Base-by-base conservation (phyloP, 2,797 vertebrate species). In the Chloroceryle inda region DNA sequence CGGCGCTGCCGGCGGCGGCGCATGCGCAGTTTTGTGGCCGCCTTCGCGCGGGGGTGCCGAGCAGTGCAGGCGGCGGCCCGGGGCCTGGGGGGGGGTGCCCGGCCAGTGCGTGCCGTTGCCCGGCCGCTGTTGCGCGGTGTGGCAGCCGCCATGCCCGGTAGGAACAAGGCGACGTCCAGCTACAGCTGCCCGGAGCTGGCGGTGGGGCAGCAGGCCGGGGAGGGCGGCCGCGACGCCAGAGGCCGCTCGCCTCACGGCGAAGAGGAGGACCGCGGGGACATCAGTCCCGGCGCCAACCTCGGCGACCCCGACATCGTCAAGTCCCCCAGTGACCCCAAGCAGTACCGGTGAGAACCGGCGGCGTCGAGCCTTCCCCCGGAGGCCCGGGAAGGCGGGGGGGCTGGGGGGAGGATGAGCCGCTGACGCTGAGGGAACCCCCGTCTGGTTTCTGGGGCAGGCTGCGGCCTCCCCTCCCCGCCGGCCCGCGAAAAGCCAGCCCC, bases 271-370 rank as follows among this genome's bases (percentile, higher is more conserved):
- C 87, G 82, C 42, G 66, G 76, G 9, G 92, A 89, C 1, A 4
- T 23, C 33, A 24, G 68, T 18, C n/a, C 52, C 10, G 52, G 35
- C 8, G 21, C 80, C 63, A 98, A 98, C 33, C 80, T 96, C 35
- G 99, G 98, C 69, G 99, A 99, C 83, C 86, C 97, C 1, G 96
- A 98, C 42, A 99, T 99, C 82, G 94, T 98, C 95, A 99, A 99
- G 95, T 99, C 99, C 12, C 99, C 99, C 89, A 99, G 98, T 64
- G 99, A 99, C 96, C 99, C 99, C 31, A 99, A 99, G 98, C 99
- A 98, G 58, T 99, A 99, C 98, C 98, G 99, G 99, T 99, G 96
- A 96, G 97, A 21, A 53, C 21, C 7, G 63, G 38, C 42, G 53
- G 58, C n/a, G 7, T 11, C 19, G 6, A 7, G 23, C 27, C 35